A percentile compares a stretch with the other conserved stretches of the same genome.
Conservation (phyloP, 2,888 invertebrate species). For the Pogonocherus hispidulus region DNA sequence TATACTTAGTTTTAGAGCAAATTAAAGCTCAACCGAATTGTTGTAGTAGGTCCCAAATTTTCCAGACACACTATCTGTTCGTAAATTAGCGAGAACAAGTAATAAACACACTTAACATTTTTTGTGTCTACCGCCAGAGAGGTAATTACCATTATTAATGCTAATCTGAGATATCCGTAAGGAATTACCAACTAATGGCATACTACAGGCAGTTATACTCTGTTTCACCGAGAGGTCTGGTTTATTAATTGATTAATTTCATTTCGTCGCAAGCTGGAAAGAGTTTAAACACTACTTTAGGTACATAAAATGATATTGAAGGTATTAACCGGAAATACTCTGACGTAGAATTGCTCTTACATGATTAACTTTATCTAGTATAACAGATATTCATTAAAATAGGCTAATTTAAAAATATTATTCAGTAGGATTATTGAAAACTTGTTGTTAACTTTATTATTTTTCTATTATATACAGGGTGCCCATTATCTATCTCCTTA, state of each 20-base stretch:
- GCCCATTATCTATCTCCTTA: too few relatives aligned
- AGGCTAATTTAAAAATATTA: too few relatives aligned
- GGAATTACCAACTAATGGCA: slow-evolving; percentile 11
- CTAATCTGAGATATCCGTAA: slow-evolving; percentile 15
- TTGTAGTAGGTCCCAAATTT: too few relatives aligned
- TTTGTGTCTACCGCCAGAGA: neutral
- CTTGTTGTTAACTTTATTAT: too few relatives aligned
- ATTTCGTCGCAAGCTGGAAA: neutral
- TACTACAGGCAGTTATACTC: slow-evolving; percentile 7
- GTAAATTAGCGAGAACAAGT: neutral
- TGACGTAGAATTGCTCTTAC: neutral
- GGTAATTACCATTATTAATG: slow-evolving; percentile 15
- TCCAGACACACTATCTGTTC: too few relatives aligned
- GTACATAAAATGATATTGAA: neutral
- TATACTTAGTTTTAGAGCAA: too few relatives aligned
- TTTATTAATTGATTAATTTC: slow-evolving; percentile 21
- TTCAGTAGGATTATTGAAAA: too few relatives aligned
- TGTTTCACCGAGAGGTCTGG: slow-evolving; percentile 22
- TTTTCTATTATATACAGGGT: too few relatives aligned
- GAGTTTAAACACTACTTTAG: neutral
- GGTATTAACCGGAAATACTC: neutral
- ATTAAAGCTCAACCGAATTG: too few relatives aligned
- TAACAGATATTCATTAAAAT: too few relatives aligned
- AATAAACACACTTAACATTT: slow-evolving; percentile 6
- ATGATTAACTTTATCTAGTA: too few relatives aligned